Evolutionary conservation across 2,113 vertebrate genomes (phyloP), one percentile per base, ranked within the genome.

Genomic region (Lepus americanus): DNA sequence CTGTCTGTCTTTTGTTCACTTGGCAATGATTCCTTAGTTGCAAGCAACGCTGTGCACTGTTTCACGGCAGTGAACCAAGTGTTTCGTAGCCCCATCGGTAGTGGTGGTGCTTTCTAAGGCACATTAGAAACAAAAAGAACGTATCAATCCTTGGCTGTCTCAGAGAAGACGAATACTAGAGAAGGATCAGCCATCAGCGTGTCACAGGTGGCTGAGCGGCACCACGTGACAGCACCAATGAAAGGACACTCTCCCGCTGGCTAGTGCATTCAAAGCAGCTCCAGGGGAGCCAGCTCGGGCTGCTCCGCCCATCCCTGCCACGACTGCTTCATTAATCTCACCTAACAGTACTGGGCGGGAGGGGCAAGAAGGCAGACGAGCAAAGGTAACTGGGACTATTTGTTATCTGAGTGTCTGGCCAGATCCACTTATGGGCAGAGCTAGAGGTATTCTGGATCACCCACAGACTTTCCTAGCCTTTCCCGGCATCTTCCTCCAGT

Each of bases 11-110:
- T 49, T 36, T 76, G 67, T 53, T 27, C 27, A 67, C 64, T 92
- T 73, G 49, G 51, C 92, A 89, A 69, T 67, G 74, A 16, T 53
- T 76, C 22, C 36, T 94, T 53, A 69, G 12, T 81, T 89, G 51
- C 27, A 76, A 86, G 16, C 49, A 89, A 19, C 70, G 7, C 8
- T 81, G 19, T 64, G 20, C n/a, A 89, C 3, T 1, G 16, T 82
- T 87, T 82, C 22, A 72, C 27, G 27, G 10, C 66, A 78, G 51
- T 63, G 29, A 81, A 63, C 70, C 33, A 29, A 96, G 29, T 74
- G 84, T 27, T 44, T 61, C 81, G 8, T 73, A 63, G 89, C 4
- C 29, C 25, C 5, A 12, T 69, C 31, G 39, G 44, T 23, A 79
- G 66, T 36, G 61, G 66, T 36, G 61, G 39, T 39, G n/a, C 7